A percentile compares a stretch with the other conserved stretches of the same genome.
Conservation (phyloP, 2,113 vertebrate genomes). For the Orcinus orca region DNA sequence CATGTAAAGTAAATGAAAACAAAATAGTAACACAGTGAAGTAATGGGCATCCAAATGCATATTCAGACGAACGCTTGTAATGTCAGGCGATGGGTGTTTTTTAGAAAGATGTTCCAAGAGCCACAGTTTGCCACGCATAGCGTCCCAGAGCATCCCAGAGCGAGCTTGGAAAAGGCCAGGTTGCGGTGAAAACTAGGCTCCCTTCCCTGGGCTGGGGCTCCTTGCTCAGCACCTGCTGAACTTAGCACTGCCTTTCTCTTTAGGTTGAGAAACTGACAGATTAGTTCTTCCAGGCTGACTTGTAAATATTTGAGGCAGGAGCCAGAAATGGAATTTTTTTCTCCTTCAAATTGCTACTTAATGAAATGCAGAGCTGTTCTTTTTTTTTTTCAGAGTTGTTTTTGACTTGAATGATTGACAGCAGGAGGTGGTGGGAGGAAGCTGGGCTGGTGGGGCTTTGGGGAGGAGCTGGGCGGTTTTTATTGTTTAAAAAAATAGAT, state of each 20-base stretch:
- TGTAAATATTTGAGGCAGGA: not conserved
- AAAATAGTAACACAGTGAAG: not conserved
- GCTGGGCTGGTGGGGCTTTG: not conserved
- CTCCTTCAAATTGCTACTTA: not conserved
- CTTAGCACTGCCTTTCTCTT: not conserved
- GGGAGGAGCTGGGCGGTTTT: not conserved
- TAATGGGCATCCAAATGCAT: too few relatives aligned
- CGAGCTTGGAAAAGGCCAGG: not conserved
- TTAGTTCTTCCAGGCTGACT: not conserved
- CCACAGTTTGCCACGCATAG: not conserved
- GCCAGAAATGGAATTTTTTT: not conserved
- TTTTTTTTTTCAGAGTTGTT: not conserved
- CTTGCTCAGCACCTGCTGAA: not conserved
- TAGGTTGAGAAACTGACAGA: not conserved
- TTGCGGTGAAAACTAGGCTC: not conserved
- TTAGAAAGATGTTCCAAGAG: not conserved
- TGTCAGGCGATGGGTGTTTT: fast-evolving
- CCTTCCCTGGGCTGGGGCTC: not conserved
- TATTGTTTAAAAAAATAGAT: not conserved
- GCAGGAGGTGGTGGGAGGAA: not conserved
- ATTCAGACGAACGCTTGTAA: fast-evolving
- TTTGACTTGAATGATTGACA: not conserved
- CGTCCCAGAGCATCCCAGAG: not conserved
- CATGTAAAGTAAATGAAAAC: not conserved
- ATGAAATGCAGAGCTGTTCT: not conserved